Evolutionary conservation across 2,888 invertebrate genomes (phyloP), one percentile per base, ranked within the genome.

Genomic region (Penaeus monodon): DNA sequence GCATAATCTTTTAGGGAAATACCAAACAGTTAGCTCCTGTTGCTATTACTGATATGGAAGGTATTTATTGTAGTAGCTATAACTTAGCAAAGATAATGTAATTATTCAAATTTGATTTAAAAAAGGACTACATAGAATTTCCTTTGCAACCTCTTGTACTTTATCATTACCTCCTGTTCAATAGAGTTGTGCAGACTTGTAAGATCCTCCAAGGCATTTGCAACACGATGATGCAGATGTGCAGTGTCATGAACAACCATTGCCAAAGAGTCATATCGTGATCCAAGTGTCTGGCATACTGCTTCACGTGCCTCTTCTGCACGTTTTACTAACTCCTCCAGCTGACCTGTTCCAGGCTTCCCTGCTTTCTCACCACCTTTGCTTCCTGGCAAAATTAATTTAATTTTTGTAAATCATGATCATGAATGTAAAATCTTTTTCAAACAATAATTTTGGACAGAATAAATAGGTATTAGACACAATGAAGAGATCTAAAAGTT

Each of bases 281-380:
- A 66, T 8, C 70, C 77, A 44, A 88, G 70, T 4, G 84, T 76
- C 24, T 85, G 68, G n/a, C 84, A 33, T 1, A 88, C 84, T 57
- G 73, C 81, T 3, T 77, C 70, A 10, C 74, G 78, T 22, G 84
- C 88, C 78, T 88, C 88, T 65, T 74, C 84, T 76, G 88, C 88
- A n/a, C 81, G 80, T 63, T 81, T 88, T 24, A 76, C 77, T 29
- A 88, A n/a, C 74, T 84, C 88, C 63, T 84, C 84, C 70, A 84
- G 29, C 44, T 84, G 84, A 10, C 70, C 84, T 6, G 57, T 49
- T 38, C 66, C 81, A 73, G 38, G 73, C 57, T 77, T 77, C 57
- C n/a, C 77, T 57, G 77, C 29, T 2, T 77, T 77, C 38, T 77
- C 77, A 27, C 49, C 77, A 49, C 77, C 14, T 57, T 63, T 77